Conservation (phyloP, 2,888 invertebrate genomes). For the Agriotes lineatus region DNA sequence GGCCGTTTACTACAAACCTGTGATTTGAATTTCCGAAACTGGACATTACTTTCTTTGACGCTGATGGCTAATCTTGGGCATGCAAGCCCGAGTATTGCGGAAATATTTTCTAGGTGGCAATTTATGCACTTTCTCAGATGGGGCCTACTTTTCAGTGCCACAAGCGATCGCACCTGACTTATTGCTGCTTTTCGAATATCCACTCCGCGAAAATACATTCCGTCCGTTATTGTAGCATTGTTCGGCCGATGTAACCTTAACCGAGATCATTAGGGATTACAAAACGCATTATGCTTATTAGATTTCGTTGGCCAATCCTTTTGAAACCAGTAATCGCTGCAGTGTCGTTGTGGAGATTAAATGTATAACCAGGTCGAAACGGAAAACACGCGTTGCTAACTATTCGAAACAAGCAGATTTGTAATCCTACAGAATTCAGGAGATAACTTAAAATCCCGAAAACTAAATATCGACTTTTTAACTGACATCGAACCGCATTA, state of each 20-base stretch:
- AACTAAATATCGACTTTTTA: too few relatives aligned
- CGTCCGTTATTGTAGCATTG: not conserved
- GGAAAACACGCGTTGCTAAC: too few relatives aligned
- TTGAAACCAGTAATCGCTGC: not conserved
- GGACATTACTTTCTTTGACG: conserved; percentile 9
- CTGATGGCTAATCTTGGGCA: not conserved
- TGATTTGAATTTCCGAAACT: not conserved
- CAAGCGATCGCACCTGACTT: conserved; percentile 18
- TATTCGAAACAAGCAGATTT: too few relatives aligned
- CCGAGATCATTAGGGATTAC: not conserved
- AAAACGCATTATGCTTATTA: conserved; percentile 3
- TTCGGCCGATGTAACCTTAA: not conserved
- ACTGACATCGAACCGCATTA: too few relatives aligned
- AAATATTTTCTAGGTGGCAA: conserved; percentile 15
- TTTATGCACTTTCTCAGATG: conserved; percentile 33
- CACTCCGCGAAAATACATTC: not conserved
- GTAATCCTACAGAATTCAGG: too few relatives aligned
- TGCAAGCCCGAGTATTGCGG: not conserved
- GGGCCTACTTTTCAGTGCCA: conserved; percentile 36
- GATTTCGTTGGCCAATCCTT: not conserved
- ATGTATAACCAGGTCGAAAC: not conserved
- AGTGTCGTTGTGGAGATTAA: not conserved
- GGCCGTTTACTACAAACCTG: not conserved
- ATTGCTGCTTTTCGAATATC: conserved; percentile 1
- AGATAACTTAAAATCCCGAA: too few relatives aligned